phyloP scores from a whole-genome alignment of 2,797 vertebrate genomes.

The Sebastes miniatus region DNA sequence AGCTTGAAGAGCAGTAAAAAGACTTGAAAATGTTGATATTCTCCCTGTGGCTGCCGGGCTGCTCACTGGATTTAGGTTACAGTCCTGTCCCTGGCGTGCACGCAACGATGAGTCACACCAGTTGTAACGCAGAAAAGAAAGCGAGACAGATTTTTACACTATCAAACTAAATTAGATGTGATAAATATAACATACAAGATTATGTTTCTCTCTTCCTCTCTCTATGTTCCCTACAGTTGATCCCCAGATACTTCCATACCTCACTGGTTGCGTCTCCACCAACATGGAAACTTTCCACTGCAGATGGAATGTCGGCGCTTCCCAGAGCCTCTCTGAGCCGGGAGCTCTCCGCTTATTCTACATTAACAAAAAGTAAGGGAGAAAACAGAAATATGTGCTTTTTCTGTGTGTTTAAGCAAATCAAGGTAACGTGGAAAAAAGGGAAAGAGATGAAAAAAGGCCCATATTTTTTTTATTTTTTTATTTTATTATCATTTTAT shows the following conservation, averaged over 20 bases:
- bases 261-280: conserved; percentile 88
- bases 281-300: conserved; percentile 93
- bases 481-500: neutral
- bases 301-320: conserved; percentile 85
- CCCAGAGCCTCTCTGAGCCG: conserved; percentile 76
- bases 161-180: neutral
- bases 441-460: neutral
- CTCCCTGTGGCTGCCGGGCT: neutral
- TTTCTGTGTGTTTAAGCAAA: neutral
- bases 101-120: neutral
- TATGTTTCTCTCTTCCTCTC: neutral
- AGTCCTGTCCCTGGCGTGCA: conserved; percentile 5
- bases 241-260: conserved; percentile 71
- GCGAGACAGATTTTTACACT: neutral
- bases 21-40: conserved; percentile 61
- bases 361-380: conserved; percentile 71
- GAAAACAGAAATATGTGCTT: neutral
- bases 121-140: neutral
- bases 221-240: conserved; percentile 46
- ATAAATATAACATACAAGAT: neutral
- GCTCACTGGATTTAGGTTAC: conserved; percentile 45
- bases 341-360: conserved; percentile 86
- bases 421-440: neutral
- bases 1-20: conserved; percentile 27
- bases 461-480: accelerated